These are phyloP conservation scores for Grammomys dolichurus DNA, from an alignment of 2,113 vertebrate genomes.

Conservation along the genomic window DNA sequence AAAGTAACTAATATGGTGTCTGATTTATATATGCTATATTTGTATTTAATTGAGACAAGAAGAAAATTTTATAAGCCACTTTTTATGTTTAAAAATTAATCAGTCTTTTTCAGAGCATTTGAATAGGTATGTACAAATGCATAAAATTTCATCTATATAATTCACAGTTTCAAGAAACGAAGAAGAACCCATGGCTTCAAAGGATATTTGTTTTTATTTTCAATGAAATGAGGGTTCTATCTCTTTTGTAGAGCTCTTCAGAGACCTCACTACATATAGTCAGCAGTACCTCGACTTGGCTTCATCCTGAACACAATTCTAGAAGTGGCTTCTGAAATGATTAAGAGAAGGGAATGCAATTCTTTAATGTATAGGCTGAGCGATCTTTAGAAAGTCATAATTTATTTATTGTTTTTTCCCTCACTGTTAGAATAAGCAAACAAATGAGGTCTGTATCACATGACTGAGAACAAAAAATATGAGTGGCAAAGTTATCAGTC, in stretches of 20 bases:
- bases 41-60: neutral
- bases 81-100: neutral
- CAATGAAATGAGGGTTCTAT: neutral
- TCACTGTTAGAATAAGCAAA: neutral
- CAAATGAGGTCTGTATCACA: neutral
- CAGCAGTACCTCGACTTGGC: neutral
- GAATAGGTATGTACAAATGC: neutral
- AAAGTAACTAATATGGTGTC: neutral
- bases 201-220: neutral
- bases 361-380: neutral
- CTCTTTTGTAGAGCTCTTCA: neutral
- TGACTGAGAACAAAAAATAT: neutral
- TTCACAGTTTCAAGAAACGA: neutral
- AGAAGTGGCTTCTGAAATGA: neutral
- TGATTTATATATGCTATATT: neutral
- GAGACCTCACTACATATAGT: neutral
- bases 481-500: neutral
- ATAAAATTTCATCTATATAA: slow-evolving; percentile 28
- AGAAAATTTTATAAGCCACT: neutral
- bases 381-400: neutral
- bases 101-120: neutral
- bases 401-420: neutral
- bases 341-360: neutral
- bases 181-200: neutral
- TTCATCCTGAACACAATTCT: neutral